These are phyloP conservation scores for Leptura quadrifasciata DNA, from an alignment of 2,888 invertebrate species.

Conservation along the genomic window DNA sequence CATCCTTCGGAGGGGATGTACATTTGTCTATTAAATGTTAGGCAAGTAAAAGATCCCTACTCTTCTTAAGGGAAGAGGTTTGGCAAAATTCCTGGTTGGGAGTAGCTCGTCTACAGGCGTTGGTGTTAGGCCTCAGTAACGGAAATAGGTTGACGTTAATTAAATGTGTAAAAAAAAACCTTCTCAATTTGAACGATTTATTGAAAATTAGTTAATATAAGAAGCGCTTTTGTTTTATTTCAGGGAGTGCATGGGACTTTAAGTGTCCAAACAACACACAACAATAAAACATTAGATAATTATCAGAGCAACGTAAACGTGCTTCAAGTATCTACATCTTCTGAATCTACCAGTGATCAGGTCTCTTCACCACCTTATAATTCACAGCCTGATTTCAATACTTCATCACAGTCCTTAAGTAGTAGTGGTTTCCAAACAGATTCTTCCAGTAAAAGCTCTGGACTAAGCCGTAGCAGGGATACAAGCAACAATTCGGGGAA, in stretches of 20 bases:
- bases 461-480: constrained; percentile 26
- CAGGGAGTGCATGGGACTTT: constrained; percentile 64
- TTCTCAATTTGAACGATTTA: not conserved
- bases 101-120: too few relatives aligned
- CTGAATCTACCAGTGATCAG: constrained; percentile 40
- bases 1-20: too few relatives aligned
- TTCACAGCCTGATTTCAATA: constrained; percentile 41
- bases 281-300: constrained; percentile 66
- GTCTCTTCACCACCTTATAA: constrained; percentile 39
- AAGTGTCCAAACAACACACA: constrained; percentile 67
- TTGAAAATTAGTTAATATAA: not conserved
- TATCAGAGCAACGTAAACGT: constrained; percentile 70
- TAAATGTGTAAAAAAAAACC: too few relatives aligned
- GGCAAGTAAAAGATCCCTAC: too few relatives aligned
- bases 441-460: constrained; percentile 50
- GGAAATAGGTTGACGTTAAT: too few relatives aligned
- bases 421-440: constrained; percentile 53
- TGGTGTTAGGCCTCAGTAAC: too few relatives aligned
- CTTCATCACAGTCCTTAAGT: constrained; percentile 36
- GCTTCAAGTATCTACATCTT: constrained; percentile 65
- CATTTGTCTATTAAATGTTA: too few relatives aligned
- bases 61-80: too few relatives aligned
- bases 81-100: too few relatives aligned
- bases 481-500: constrained; percentile 39
- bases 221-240: constrained; percentile 46